Evolutionary conservation across 1,140 invertebrate species (phyloP).

Genomic region (Calosoma granatense): DNA sequence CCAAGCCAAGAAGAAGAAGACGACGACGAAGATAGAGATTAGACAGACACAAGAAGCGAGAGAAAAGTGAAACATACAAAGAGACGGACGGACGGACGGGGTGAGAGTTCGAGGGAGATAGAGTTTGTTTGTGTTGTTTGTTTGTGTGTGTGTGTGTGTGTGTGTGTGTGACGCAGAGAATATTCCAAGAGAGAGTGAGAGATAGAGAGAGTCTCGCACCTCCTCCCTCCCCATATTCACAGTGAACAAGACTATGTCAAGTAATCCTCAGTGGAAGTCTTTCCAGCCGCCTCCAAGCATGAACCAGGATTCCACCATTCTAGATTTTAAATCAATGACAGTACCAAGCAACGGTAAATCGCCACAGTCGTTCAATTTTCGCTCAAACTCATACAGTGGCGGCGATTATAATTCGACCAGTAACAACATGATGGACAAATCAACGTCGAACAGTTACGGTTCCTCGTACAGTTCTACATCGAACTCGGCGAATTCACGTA

Average conservation of each 20-base stretch:
- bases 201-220: constrained; percentile 11
- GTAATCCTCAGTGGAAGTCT: constrained; percentile 84
- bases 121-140: not conserved
- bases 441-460: constrained; percentile 21
- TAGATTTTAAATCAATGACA: constrained; percentile 58
- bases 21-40: too few species aligned
- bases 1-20: constrained; percentile 26
- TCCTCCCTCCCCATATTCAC: too few species aligned
- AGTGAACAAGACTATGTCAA: constrained; percentile 50
- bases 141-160: not conserved
- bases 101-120: too few species aligned
- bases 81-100: too few species aligned
- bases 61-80: too few species aligned
- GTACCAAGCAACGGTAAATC: constrained; percentile 43
- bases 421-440: not conserved
- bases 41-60: too few species aligned
- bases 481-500: constrained; percentile 30
- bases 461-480: not conserved
- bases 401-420: constrained; percentile 16
- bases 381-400: constrained; percentile 28
- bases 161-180: too few species aligned
- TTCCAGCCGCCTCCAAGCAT: constrained; percentile 73
- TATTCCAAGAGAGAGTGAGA: too few species aligned
- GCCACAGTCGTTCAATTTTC: constrained; percentile 35
- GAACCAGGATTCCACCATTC: constrained; percentile 61